phyloP scores from a whole-genome alignment of 1,140 invertebrate species.

The Ephestia elutella region DNA sequence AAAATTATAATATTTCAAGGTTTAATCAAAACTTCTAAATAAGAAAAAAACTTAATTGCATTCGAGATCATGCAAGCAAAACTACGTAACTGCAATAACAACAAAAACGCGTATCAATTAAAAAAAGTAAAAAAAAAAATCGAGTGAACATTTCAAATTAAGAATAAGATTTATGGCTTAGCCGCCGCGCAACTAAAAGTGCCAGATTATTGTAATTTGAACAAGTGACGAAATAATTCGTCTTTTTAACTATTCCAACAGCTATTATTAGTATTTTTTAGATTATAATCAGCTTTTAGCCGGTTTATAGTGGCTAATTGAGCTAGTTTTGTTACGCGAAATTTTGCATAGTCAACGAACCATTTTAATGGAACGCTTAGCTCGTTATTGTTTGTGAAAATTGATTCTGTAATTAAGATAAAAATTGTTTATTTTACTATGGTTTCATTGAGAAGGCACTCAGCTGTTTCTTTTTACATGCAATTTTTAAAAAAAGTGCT shows the following conservation, averaged over 20 bases:
- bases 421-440: neutral
- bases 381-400: slow-evolving; percentile 1
- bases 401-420: slow-evolving; percentile 3
- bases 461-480: too few relatives aligned
- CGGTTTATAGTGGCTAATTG: slow-evolving; percentile 21
- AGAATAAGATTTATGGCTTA: neutral
- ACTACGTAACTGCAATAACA: neutral
- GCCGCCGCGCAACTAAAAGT: neutral
- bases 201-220: slow-evolving; percentile 1
- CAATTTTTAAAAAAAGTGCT: too few relatives aligned
- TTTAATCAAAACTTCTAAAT: too few relatives aligned
- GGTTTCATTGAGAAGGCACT: too few relatives aligned
- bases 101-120: neutral
- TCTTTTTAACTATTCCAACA: slow-evolving; percentile 23
- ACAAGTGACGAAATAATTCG: slow-evolving; percentile 6
- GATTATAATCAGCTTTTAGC: slow-evolving; percentile 27
- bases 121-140: neutral
- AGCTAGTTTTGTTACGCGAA: slow-evolving; percentile 23
- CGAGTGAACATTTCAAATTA: slow-evolving; percentile 3
- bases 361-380: slow-evolving; percentile 26
- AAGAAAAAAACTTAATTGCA: neutral
- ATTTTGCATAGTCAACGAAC: slow-evolving; percentile 44
- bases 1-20: too few relatives aligned
- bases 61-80: neutral
- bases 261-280: slow-evolving; percentile 22